Evolutionary conservation across 2,113 vertebrate species (phyloP).

Genomic region (Eulemur rufifrons): DNA sequence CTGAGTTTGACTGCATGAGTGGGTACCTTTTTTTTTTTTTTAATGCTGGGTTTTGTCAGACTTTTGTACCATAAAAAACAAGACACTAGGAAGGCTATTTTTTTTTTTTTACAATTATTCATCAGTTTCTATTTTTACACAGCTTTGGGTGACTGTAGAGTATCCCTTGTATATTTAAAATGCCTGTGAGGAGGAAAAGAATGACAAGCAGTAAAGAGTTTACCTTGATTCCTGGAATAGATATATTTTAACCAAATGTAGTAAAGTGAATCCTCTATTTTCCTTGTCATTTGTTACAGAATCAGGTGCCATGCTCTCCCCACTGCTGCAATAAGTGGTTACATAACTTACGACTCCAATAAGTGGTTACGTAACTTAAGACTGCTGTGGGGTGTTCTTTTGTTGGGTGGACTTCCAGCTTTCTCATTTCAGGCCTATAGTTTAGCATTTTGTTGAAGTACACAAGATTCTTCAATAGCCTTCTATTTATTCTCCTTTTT

Average conservation of each 20-base stretch:
- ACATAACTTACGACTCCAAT: neutral
- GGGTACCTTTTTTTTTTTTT: conserved; percentile 28
- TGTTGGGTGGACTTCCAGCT: neutral
- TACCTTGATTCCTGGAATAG: neutral
- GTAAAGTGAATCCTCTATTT: neutral
- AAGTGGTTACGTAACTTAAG: neutral
- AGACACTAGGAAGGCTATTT: neutral
- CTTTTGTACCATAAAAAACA: conserved; percentile 8
- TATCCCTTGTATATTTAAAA: neutral
- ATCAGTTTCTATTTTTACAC: conserved; percentile 29
- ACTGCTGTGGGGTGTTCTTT: neutral
- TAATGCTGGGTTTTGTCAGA: conserved; percentile 12
- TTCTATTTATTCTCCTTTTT: conserved; percentile 36
- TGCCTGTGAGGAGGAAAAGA: neutral
- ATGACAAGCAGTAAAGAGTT: neutral
- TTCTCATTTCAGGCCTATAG: neutral
- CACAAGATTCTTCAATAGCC: neutral
- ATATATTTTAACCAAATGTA: neutral
- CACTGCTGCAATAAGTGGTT: neutral
- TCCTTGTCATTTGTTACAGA: neutral
- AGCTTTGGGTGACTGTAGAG: neutral
- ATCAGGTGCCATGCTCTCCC: neutral
- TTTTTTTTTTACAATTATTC: neutral
- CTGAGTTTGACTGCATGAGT: neutral
- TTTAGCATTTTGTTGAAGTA: neutral